Evolutionary conservation across 2,113 vertebrate species (phyloP).

Genomic region (Serilophus lunatus): DNA sequence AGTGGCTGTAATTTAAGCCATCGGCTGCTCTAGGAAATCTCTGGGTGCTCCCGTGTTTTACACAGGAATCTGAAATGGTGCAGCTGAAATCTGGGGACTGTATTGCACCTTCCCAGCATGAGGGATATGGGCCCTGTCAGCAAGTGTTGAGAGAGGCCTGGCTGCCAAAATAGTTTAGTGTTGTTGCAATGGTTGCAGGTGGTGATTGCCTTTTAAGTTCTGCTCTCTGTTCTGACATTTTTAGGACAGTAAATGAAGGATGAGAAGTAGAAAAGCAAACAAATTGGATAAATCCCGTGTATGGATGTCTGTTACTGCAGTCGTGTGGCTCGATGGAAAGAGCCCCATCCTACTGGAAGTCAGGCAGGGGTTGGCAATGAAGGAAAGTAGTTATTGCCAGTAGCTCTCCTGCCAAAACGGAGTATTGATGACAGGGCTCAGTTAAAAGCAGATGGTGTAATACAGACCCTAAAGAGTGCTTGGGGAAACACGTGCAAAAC

Average conservation of each 20-base stretch:
- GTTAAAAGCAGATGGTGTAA: conserved; percentile 6
- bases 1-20: background rate
- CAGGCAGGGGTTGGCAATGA: background rate
- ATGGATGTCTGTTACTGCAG: background rate
- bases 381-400: background rate
- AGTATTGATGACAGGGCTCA: background rate
- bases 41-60: background rate
- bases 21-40: background rate
- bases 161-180: background rate
- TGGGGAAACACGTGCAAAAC: background rate
- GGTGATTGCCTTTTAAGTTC: conserved; percentile 34
- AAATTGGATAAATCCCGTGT: background rate
- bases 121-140: fast-evolving
- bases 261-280: background rate
- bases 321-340: background rate
- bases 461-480: background rate
- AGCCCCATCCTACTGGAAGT: background rate
- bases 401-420: background rate
- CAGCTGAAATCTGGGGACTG: background rate
- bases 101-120: background rate
- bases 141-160: background rate
- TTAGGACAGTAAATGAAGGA: conserved; percentile 19
- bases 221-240: conserved; percentile 23
- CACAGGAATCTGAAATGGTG: background rate
- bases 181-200: background rate